Base-by-base conservation (phyloP, 2,113 vertebrate species). In the Aix galericulata region DNA sequence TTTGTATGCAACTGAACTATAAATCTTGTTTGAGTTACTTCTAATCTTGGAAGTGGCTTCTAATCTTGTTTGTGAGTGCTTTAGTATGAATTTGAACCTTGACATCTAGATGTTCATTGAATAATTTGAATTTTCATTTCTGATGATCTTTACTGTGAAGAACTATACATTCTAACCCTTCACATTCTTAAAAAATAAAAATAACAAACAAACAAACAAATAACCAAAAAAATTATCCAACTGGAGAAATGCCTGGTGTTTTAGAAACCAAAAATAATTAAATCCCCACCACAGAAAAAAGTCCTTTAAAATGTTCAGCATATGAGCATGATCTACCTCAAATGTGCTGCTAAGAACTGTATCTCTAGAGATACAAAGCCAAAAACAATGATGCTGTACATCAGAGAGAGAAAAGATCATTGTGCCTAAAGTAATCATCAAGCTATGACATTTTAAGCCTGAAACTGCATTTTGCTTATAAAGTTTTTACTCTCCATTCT, bases 371-470 rank as follows among this genome's bases (percentile, higher is more conserved):
- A 89, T 56, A 86, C 38, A 91, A 93, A 91, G 48, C 48, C 68
- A 66, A 86, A 73, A 72, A 95, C 84, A 78, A 58, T n/a, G 11
- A 59, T 86, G 56, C 55, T 80, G 32, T 86, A 86, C 31, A 80
- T 86, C 79, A 93, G 60, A 88, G 56, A 88, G 56, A 81, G 53
- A 63, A 94, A 94, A 94, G 68, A 86, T 52, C 50, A 64, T 58
- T 81, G 15, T 89, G 42, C 40, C 53, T 64, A 71, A 88, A 90
- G 46, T 72, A 86, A 84, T 93, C 58, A 84, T 88, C 64, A 82
- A 81, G 81, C 71, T 79, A 44, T 32, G 74, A 87, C 53, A 91
- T 93, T 87, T 91, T 4, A 69, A 82, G 36, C 53, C 68, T 82
- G 26, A 86, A 94, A 75, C 17, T 38, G 11, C 26, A 82, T 91